Base-by-base conservation (phyloP, 2,113 vertebrate species). In the Calypte anna region DNA sequence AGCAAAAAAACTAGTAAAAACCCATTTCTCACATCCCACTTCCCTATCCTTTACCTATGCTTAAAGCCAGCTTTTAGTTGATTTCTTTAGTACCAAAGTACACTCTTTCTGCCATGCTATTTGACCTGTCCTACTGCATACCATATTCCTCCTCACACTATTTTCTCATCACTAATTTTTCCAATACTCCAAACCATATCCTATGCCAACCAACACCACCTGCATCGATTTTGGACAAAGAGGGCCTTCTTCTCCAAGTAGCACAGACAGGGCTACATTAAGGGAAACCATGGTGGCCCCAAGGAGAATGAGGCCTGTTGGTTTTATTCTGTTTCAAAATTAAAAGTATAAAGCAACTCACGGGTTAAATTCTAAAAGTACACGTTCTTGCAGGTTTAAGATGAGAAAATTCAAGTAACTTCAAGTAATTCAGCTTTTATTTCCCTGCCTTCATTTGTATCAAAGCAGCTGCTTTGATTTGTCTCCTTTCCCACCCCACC, bases 381-480 rank as follows among this genome's bases (percentile, higher is more conserved):
- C 51, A 51, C 2, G 75, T 96, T 96, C 93, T 97, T 96, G 96
- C 51, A 27, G 92, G 94, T 97, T 98, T 97, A 97, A 97, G 91
- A 97, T 38, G 89, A 97, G 91, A 97, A 98, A 97, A 97, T 97
- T 98, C 97, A 98, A 98, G 96, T 98, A 98, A 97, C 94, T 98
- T 98, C 98, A 98, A 98, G 97, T 98, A 98, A 97, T 97, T 97
- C 97, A 97, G 96, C 96, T 88, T 97, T 97, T 97, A 93, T 97
- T 96, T 98, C 97, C 97, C 97, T 98, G 97, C 97, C 94, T 98
- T 98, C 95, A 94, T 96, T 96, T 92, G 94, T 93, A 94, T 96
- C 97, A 97, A 97, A 98, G 96, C 96, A 86, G 73, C 78, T 95
- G 95, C 96, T 96, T 96, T 94, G 97, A 97, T 81, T 94, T 94